These are phyloP conservation scores for Hiodon tergisus DNA, from an alignment of 2,113 vertebrate genomes.

Conservation along the genomic window DNA sequence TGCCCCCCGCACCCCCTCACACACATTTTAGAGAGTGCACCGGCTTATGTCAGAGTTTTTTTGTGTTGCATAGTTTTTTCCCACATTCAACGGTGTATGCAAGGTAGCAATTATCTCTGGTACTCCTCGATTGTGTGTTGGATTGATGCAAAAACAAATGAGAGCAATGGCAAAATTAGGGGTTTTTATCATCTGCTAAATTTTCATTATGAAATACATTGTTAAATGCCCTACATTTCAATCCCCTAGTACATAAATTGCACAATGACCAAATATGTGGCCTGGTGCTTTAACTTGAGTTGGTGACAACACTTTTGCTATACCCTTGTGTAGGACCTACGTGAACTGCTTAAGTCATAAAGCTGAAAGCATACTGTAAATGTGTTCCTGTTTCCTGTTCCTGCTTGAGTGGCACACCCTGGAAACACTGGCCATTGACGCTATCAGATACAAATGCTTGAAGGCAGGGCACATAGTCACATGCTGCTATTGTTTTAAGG, in stretches of 20 bases:
- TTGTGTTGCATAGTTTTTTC: not conserved
- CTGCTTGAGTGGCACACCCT: too few species aligned
- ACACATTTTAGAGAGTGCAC: constrained; percentile 17
- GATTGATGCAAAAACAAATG: not conserved
- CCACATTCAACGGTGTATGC: not conserved
- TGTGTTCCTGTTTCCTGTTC: too few species aligned
- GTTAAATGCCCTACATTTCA: too few species aligned
- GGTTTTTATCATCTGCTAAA: not conserved
- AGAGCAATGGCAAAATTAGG: not conserved
- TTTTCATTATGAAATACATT: not conserved
- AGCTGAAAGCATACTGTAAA: too few species aligned
- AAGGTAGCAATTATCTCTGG: not conserved
- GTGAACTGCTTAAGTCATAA: too few species aligned
- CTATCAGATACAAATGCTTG: not conserved
- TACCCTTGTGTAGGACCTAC: not conserved
- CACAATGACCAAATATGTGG: not conserved
- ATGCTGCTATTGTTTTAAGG: not conserved
- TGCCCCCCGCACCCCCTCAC: constrained; percentile 35
- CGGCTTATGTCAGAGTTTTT: not conserved
- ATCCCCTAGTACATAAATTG: too few species aligned
- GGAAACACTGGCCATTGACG: too few species aligned
- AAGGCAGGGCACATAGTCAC: too few species aligned
- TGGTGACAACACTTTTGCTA: not conserved
- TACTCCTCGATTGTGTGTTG: not conserved
- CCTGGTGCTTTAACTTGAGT: not conserved